Conservation (phyloP, 2,113 vertebrate species). For the Recurvirostra avosetta region DNA sequence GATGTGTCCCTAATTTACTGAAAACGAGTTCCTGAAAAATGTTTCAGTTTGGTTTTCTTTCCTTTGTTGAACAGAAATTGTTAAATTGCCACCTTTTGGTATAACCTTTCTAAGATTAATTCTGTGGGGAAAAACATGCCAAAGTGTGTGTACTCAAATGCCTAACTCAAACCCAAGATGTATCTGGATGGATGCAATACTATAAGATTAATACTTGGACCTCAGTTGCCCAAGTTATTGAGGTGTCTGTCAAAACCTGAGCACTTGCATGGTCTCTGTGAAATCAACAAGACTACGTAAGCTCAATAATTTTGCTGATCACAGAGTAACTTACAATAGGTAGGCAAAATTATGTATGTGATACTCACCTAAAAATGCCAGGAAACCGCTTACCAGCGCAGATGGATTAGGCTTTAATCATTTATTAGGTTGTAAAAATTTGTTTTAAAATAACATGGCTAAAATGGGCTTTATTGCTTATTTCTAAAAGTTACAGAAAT, state of each 20-base stretch:
- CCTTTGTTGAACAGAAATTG: background rate
- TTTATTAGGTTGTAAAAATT: conserved; percentile 16
- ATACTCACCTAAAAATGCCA: background rate
- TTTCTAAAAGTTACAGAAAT: conserved; percentile 43
- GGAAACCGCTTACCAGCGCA: background rate
- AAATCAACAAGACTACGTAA: background rate
- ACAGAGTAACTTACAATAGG: background rate
- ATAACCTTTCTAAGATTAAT: background rate
- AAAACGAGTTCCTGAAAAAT: background rate
- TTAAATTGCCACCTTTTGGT: background rate
- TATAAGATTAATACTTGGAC: background rate
- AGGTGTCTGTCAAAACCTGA: background rate
- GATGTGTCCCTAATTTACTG: background rate
- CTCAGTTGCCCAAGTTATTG: background rate
- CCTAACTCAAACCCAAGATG: background rate
- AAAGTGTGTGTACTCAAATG: background rate
- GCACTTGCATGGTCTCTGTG: background rate
- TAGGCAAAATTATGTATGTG: background rate
- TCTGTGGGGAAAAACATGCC: background rate
- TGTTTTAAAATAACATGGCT: conserved; percentile 12
- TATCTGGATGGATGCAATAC: background rate
- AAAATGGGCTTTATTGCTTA: conserved; percentile 25
- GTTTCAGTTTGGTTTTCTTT: background rate
- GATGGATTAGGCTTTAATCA: conserved; percentile 14
- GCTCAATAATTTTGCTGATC: background rate